phyloP scores from a whole-genome alignment of 2,797 vertebrate species.

The Eospalax fontanierii region DNA sequence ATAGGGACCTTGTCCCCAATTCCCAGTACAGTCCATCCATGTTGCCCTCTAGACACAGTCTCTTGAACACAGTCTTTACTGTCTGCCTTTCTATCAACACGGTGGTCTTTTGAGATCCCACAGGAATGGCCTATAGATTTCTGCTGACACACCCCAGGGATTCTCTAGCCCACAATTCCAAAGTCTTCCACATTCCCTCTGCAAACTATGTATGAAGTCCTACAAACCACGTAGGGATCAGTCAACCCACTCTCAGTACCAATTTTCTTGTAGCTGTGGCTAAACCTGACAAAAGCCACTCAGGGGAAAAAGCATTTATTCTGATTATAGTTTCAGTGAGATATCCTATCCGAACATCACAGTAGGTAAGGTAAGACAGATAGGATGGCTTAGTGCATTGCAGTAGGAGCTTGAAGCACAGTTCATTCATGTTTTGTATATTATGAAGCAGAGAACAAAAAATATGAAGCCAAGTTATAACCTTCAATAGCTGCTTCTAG shows the following conservation, averaged over 20 bases:
- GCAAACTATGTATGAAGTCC: background rate
- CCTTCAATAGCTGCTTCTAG: background rate
- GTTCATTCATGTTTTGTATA: background rate
- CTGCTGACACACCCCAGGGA: no score
- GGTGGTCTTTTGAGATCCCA: background rate
- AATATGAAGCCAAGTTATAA: background rate
- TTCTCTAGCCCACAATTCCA: background rate
- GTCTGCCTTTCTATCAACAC: background rate
- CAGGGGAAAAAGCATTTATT: background rate
- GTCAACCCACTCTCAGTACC: background rate
- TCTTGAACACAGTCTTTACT: background rate
- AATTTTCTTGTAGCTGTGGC: background rate
- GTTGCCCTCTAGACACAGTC: background rate
- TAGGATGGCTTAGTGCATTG: background rate
- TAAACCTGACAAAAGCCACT: background rate
- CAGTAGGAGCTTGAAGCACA: background rate
- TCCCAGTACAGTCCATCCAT: background rate
- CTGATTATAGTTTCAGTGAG: background rate
- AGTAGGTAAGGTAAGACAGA: background rate
- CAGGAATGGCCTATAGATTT: background rate
- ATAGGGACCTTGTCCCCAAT: no score
- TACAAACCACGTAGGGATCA: background rate
- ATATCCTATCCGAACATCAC: background rate
- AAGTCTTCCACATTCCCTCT: background rate
- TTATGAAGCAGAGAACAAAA: background rate